Base-by-base conservation (phyloP, 2,113 vertebrate species). In the Perca schrenkii region DNA sequence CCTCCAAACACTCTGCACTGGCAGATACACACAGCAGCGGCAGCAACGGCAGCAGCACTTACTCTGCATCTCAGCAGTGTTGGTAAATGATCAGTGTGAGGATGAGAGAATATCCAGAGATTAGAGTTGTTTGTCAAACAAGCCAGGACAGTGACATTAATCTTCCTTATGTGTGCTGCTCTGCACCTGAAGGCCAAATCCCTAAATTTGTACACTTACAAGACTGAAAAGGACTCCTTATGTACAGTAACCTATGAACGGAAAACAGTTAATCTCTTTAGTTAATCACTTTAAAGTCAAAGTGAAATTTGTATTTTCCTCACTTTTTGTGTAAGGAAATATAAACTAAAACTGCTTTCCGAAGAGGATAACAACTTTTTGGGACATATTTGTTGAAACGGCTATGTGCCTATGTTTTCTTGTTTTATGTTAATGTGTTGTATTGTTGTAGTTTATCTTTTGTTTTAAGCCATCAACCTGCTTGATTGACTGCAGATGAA, bases 91-190 rank as follows among this genome's bases (percentile, higher is more conserved):
- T 93, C 75, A 72, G 74, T 60, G 50, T 72, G 82, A 85, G 85
- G 80, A 84, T 73, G 80, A 76, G 76, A 82, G 73, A 89, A 84
- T 87, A 89, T 87, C 68, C 69, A 89, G 80, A 88, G 89, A 91
- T 74, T 21, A 79, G 84, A 86, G 76, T 83, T 83, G 85, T 92
- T 85, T 90, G 89, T 92, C 88, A 86, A 86, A 88, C 74, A 52
- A 80, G 84, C 76, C 86, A 86, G 79, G 75, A 92, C 84, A 91
- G 82, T 85, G 87, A 83, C 82, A 93, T 93, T 93, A 82, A 93
- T 93, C 89, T 92, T 77, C 72, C 36, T 74, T 66, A 75, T 91
- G 85, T 85, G 22, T 50, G 65, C 78, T 74, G 67, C 88, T 91
- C 86, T 84, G 77, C 74, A 79, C 52, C 56, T 43, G 54, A 64